Conservation (phyloP, 2,113 vertebrate species). For the Stictonetta naevosa region DNA sequence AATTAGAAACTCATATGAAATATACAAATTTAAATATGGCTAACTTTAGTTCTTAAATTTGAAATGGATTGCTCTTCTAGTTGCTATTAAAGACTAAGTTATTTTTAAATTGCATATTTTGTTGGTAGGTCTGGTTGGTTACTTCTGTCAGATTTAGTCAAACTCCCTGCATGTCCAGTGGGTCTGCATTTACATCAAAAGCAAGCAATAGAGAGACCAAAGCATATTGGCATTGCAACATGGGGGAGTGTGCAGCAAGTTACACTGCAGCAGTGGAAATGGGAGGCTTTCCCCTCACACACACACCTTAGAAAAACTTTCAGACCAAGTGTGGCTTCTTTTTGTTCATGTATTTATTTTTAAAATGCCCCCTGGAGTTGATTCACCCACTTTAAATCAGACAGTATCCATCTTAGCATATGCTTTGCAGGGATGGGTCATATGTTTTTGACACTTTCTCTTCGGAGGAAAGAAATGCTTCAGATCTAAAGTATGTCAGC, state of each 20-base stretch:
- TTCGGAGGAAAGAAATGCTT: neutral
- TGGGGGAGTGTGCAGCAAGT: neutral
- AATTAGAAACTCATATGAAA: neutral
- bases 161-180: neutral
- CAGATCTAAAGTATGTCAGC: rapidly evolving
- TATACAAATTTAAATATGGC: rapidly evolving
- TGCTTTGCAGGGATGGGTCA: neutral
- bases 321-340: neutral
- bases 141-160: neutral
- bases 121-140: neutral
- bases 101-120: neutral
- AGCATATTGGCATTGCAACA: rapidly evolving
- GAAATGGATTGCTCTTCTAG: rapidly evolving
- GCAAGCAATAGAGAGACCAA: neutral
- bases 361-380: neutral
- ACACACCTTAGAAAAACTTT: neutral
- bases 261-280: neutral
- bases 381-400: neutral
- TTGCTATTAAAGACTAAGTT: neutral
- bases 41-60: neutral
- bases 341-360: neutral
- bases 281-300: neutral
- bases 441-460: neutral
- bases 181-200: neutral
- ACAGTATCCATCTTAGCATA: neutral